Base-by-base conservation (phyloP, 1,140 invertebrate genomes). In the Drosophila nannoptera region DNA sequence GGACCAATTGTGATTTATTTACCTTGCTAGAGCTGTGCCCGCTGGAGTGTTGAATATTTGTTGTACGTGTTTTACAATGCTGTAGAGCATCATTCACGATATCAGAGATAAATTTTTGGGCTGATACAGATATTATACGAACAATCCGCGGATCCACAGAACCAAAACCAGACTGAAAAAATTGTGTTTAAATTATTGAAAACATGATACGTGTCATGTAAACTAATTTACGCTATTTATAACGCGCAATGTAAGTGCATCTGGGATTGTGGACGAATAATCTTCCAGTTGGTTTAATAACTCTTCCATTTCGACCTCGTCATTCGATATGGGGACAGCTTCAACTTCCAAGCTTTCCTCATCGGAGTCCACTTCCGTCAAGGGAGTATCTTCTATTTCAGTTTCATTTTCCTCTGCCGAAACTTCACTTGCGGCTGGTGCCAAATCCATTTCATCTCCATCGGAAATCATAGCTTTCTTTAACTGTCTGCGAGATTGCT, bases 61-160 rank as follows among this genome's bases (percentile, higher is more conserved):
- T 94, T 1, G 94, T 95, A 59, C 97, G 91, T 77, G 96, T 96
- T 90, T 97, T 97, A 87, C 97, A 98, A 87, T 99, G 97, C 81
- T 99, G 97, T 29, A 99, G 90, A 0, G 98, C 97, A 91, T 99
- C 98, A 89, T 99, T 98, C 0, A 96, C 97, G 75, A 99, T 96
- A 90, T 99, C 98, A 0, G 97, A 98, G 32, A 99, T 95, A 87
- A 99, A 99, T 89, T 99, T 99, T 89, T 99, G 98, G 14, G 97
- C 95, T 4, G 97, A 97, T 42, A 99, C 90, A 0, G 98, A 98
- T 56, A 99, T 94, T 8, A 99, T 91, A 12, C 97, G 91, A 7
- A 92, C 90, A 80, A 97, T 94, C 84, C 97, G 92, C 4, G 96
- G 95, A 90, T 99, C 97, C 55, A 94, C 93, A 2, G 96, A 93